phyloP scores from a whole-genome alignment of 2,797 vertebrate species.

The Trematomus bernacchii region DNA sequence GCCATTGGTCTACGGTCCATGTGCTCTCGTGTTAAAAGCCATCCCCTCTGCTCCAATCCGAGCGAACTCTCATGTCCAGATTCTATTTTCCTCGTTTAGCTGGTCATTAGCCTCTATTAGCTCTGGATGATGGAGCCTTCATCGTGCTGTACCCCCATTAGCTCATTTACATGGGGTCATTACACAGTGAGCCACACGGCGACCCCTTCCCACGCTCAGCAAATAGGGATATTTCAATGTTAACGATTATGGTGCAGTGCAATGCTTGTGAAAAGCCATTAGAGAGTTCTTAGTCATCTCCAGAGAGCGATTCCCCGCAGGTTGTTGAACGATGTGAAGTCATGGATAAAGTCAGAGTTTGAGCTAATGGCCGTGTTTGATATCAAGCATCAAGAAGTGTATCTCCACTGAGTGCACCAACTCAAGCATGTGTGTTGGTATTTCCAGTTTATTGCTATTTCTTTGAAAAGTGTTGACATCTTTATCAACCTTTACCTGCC shows the following conservation, averaged over 20 bases:
- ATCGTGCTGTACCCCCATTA: slow-evolving; percentile 75
- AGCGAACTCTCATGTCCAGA: slow-evolving; percentile 69
- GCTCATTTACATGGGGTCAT: slow-evolving; percentile 78
- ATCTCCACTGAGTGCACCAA: slow-evolving; percentile 46
- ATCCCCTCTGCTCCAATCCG: slow-evolving; percentile 41
- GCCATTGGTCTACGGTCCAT: slow-evolving; percentile 4
- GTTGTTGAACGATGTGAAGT: slow-evolving; percentile 59
- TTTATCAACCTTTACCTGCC: no score
- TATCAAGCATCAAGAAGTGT: slow-evolving; percentile 30
- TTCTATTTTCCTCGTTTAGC: slow-evolving; percentile 78
- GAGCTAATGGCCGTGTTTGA: slow-evolving; percentile 55
- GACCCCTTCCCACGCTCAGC: slow-evolving; percentile 26
- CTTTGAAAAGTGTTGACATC: no score
- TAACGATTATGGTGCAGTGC: slow-evolving; percentile 59
- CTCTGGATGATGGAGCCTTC: slow-evolving; percentile 75
- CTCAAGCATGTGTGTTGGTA: neutral
- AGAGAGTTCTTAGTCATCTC: slow-evolving; percentile 52
- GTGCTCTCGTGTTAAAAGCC: slow-evolving; percentile 36
- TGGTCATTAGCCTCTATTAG: slow-evolving; percentile 82
- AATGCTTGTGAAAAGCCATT: slow-evolving; percentile 64
- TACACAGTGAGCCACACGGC: slow-evolving; percentile 65
- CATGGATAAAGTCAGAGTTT: slow-evolving; percentile 46
- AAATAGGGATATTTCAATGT: slow-evolving; percentile 69
- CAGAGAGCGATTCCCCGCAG: slow-evolving; percentile 47
- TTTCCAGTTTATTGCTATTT: no score